Evolutionary conservation across 2,888 invertebrate species (phyloP).

Genomic region (Synanthedon myopaeformis): DNA sequence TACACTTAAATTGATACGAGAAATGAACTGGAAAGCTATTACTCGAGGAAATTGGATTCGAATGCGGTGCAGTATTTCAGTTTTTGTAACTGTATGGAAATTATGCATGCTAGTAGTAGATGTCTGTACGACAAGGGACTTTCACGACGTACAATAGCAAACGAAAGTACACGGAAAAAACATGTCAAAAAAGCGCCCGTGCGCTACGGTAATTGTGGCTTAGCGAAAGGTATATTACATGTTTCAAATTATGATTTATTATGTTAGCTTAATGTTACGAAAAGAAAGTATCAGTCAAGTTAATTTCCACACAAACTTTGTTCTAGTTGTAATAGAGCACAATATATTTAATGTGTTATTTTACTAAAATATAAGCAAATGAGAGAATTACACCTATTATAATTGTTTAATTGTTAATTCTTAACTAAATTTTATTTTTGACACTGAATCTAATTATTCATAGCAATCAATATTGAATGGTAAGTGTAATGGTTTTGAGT

Average conservation of each 20-base stretch:
- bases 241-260: constrained; percentile 49
- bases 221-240: constrained; percentile 51
- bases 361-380: no score
- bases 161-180: constrained; percentile 36
- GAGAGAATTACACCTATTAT: no score
- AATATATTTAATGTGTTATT: constrained; percentile 18
- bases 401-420: no score
- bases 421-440: no score
- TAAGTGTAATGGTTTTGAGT: no score
- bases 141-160: constrained; percentile 41
- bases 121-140: constrained; percentile 36
- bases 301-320: constrained; percentile 25
- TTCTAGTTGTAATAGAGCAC: constrained; percentile 28
- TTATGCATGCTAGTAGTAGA: no score
- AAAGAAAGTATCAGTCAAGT: constrained; percentile 34
- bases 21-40: constrained; percentile 13
- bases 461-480: no score
- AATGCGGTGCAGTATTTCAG: no score
- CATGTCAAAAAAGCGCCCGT: constrained; percentile 44
- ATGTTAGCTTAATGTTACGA: constrained; percentile 50
- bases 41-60: background rate
- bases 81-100: no score
- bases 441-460: no score
- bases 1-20: constrained; percentile 33
- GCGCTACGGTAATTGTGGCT: constrained; percentile 46